Base-by-base conservation (phyloP, 2,797 vertebrate species). In the Brachymystax lenok region DNA sequence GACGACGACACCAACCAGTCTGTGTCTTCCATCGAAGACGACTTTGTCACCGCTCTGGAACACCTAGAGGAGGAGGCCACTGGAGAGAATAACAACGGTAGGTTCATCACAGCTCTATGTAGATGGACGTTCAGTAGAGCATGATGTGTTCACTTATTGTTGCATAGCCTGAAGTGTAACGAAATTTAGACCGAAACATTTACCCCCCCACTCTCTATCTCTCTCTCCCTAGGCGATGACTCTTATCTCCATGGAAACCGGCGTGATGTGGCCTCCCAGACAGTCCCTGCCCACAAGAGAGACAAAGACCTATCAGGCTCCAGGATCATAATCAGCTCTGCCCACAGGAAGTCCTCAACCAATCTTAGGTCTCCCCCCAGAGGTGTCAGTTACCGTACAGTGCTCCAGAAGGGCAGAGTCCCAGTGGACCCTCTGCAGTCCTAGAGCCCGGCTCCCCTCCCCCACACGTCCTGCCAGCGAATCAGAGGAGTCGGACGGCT, bases 1-100 rank as follows among this genome's bases (percentile, higher is more conserved):
- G 97, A 99, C 1, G 98, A 99, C 66, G 97, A 98, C 92, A 99
- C 98, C 63, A 99, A 98, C 92, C 97, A 98, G 82, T 99, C 98
- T 0, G 97, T 99, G 72, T 99, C 98, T 54, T 99, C 98, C 52
- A 99, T 99, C 28, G 98, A 99, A 82, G 98, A 99, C 81, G 98
- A 99, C 92, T 99, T 99, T 90, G 97, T 99, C 83, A 99, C 98
- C 28, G 98, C 98, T 51, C 95, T 98, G 6, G 98, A 99, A 86
- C 97, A 99, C 83, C 93, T 99, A 69, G 98, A 99, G 87, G 97
- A 99, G 82, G 96, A 97, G 28, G 82, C 76, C 40, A 46, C 40
- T 13, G 40, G 40, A 46, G 40, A 46, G 40, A 46, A 13, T 46
- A 46, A 13, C 81, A 64, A 77, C 72, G 80, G 91, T 93, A 90